phyloP scores from a whole-genome alignment of 2,888 invertebrate genomes.

The Hoplodrina ambigua region DNA sequence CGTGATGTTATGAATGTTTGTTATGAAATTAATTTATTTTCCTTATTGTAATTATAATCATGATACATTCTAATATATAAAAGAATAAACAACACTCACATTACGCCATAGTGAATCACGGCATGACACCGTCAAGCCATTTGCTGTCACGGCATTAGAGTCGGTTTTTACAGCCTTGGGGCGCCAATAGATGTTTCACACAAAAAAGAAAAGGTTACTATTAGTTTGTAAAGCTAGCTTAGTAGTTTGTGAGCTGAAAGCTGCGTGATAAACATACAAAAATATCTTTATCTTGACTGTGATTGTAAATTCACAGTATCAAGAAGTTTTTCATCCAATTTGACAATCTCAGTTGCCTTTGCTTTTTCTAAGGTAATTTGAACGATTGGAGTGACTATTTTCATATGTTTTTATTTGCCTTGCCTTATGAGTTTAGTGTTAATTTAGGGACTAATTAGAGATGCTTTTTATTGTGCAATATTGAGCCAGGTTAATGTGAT shows the following conservation, averaged over 20 bases:
- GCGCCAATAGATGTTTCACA: too few species aligned
- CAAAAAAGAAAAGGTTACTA: constrained; percentile 48
- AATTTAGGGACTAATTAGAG: neutral
- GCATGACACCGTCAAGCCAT: too few species aligned
- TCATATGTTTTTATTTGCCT: constrained; percentile 16
- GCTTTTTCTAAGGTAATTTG: constrained; percentile 75
- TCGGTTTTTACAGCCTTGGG: too few species aligned
- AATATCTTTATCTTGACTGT: constrained; percentile 65
- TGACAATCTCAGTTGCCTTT: constrained; percentile 78
- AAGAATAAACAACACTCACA: too few species aligned
- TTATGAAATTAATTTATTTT: too few species aligned
- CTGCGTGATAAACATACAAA: constrained; percentile 32
- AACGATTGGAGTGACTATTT: constrained; percentile 69
- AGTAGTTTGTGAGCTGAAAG: constrained; percentile 19
- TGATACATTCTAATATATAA: too few species aligned
- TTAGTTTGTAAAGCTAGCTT: constrained; percentile 39
- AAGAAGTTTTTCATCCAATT: constrained; percentile 49
- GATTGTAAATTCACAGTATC: constrained; percentile 68
- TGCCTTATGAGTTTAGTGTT: constrained; percentile 27
- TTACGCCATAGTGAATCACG: too few species aligned
- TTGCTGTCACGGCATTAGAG: too few species aligned
- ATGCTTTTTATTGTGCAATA: constrained; percentile 11
- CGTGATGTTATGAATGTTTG: too few species aligned
- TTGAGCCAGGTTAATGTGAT: constrained; percentile 25
- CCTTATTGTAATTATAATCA: too few species aligned